phyloP scores from a whole-genome alignment of 2,113 vertebrate genomes.

The Otis tarda region DNA sequence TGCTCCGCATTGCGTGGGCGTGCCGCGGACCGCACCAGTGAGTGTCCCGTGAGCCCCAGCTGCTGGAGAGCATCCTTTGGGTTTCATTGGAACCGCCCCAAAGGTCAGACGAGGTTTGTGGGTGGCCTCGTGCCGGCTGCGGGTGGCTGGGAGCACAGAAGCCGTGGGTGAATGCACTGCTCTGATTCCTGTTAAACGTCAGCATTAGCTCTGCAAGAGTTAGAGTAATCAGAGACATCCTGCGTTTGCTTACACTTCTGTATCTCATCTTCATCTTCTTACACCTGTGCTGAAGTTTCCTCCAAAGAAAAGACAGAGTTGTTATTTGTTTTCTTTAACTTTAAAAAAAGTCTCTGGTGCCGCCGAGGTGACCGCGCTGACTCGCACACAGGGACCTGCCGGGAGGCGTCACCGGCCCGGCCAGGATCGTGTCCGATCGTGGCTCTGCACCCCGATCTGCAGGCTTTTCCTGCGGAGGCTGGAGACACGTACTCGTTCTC shows the following conservation, averaged over 20 bases:
- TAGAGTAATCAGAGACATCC: constrained; percentile 29
- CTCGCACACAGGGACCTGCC: background rate
- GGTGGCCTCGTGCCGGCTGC: background rate
- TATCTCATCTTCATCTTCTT: background rate
- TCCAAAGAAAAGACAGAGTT: constrained; percentile 11
- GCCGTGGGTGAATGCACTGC: background rate
- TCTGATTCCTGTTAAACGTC: background rate
- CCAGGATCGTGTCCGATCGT: background rate
- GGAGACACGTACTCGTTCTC: background rate
- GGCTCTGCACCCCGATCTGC: background rate
- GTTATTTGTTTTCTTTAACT: constrained; percentile 1
- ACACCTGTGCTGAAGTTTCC: background rate
- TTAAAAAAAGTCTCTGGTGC: background rate
- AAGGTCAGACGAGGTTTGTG: background rate
- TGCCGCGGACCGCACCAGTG: fast-evolving
- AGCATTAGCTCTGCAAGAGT: constrained; percentile 4
- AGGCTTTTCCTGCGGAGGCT: background rate
- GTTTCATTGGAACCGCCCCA: fast-evolving
- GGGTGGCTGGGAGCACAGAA: background rate
- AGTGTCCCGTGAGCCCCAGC: background rate
- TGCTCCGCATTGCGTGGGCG: fast-evolving
- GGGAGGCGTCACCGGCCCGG: background rate
- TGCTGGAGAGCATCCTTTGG: background rate
- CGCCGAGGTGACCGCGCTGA: background rate
- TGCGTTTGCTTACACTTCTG: constrained; percentile 7